phyloP scores from a whole-genome alignment of 2,113 vertebrate species.

The Halichoerus grypus region DNA sequence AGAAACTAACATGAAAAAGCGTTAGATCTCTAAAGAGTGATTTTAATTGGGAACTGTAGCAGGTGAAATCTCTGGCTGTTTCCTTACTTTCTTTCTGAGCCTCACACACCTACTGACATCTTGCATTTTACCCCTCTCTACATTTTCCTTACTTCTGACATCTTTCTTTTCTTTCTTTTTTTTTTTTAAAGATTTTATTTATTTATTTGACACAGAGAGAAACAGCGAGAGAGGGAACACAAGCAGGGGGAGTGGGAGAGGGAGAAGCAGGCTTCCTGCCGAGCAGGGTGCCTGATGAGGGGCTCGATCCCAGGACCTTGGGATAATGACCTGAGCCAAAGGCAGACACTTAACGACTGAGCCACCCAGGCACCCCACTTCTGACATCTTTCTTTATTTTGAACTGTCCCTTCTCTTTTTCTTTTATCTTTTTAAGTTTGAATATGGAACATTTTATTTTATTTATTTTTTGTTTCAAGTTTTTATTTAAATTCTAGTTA shows the following conservation, averaged over 20 bases:
- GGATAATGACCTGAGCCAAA: no score
- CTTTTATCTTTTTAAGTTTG: not conserved
- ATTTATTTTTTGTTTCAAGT: not conserved
- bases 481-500: not conserved
- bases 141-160: not conserved
- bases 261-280: no score
- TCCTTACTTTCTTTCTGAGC: not conserved
- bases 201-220: not conserved
- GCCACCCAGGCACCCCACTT: not conserved
- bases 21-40: not conserved
- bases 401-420: not conserved
- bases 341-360: no score
- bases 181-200: not conserved
- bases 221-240: no score
- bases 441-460: not conserved
- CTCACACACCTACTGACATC: not conserved
- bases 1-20: conserved; percentile 4
- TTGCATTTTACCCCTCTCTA: not conserved
- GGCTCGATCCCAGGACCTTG: no score
- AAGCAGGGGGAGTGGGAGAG: no score
- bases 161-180: not conserved
- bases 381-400: not conserved
- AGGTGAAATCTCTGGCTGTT: not conserved
- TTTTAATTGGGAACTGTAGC: not conserved
- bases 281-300: no score